Evolutionary conservation across 2,113 vertebrate species (phyloP), one percentile per base, ranked within the genome.

Genomic region (Ictalurus furcatus): DNA sequence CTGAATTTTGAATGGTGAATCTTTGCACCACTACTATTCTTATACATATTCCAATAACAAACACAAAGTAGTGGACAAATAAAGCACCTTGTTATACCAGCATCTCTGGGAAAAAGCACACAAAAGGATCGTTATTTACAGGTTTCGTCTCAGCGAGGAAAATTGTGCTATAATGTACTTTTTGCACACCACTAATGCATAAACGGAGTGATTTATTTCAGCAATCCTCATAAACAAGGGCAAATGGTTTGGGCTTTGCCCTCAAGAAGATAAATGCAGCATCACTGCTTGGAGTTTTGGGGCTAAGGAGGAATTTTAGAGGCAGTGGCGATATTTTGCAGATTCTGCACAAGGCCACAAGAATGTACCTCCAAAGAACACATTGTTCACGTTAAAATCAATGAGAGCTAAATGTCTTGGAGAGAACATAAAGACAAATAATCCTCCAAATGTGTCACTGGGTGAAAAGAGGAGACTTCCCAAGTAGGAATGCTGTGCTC

Each of bases 391-490:
- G 48, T 54, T 54, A 81, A 88, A 82, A 81, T 34, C 85, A 61
- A 87, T 54, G 37, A 21, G 28, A 34, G 81, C 58, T 84, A 40
- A 63, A 84, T 40, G 30, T 83, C 30, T 61, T 83, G 9, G 54
- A 0, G 0, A 63, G 21, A 84, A 84, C 58, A 76, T 23, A 85
- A 87, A 87, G 71, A 78, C 28, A 80, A 85, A 73, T 87, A 87
- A 89, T 59, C 85, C 65, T 87, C 71, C n/a, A 87, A 78, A 80
- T 73, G 79, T 73, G 88, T 56, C 78, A 80, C 65, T 58, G 81
- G 88, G 65, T 74, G 30, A 37, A 73, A 87, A 48, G 40, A 17
- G 25, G 37, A 58, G 58, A 40, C 56, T 17, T 79, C 37, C 73
- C 23, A 11, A 63, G 73, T 2, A 44, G 19, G 48, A 28, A 30